These are phyloP conservation scores for Ceyx erithaca DNA, from an alignment of 2,797 vertebrate genomes.

Conservation along the genomic window DNA sequence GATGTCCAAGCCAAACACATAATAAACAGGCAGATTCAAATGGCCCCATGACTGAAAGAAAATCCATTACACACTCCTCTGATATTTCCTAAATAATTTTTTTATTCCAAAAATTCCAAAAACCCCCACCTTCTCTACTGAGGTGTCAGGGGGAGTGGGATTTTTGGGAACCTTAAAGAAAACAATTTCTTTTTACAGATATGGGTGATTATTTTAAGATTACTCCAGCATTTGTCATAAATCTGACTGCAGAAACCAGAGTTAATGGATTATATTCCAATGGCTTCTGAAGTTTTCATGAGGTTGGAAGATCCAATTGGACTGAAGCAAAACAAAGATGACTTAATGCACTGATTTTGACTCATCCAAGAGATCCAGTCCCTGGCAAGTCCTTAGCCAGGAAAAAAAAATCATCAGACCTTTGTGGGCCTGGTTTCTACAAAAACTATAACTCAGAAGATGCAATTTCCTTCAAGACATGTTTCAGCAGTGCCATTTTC, in stretches of 20 bases:
- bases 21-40: neutral
- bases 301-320: neutral
- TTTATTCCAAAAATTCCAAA: neutral
- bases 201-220: neutral
- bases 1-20: neutral
- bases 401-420: neutral
- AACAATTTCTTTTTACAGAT: neutral
- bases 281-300: neutral
- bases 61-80: neutral
- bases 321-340: neutral
- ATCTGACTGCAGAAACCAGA: neutral
- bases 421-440: neutral
- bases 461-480: neutral
- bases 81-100: neutral
- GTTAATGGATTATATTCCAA: neutral
- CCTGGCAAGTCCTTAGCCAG: neutral
- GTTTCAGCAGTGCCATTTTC: neutral
- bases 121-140: neutral
- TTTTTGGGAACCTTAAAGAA: neutral
- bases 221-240: neutral
- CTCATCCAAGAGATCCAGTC: neutral
- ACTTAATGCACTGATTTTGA: neutral
- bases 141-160: fast-evolving
- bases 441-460: neutral
- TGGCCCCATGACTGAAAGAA: neutral